Evolutionary conservation across 2,113 vertebrate species (phyloP), one percentile per base, ranked within the genome.

Genomic region (Falco punctatus): DNA sequence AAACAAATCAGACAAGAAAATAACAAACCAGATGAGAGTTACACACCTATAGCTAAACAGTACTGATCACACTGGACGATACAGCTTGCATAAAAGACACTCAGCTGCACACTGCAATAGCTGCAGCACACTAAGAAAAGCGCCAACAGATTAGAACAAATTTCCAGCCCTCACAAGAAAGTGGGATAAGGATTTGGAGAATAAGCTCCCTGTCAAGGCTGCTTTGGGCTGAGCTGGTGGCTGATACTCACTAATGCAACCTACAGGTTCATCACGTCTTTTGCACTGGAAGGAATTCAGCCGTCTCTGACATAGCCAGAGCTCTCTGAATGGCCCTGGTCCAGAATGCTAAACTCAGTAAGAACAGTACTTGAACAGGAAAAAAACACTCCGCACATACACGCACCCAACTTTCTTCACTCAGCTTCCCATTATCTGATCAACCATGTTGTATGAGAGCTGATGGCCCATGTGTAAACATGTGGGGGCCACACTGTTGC

Each of bases 401-500:
- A 61, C n/a, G 20, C 13, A 5, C 19, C 52, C 49, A 66, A 57
- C 5, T 44, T 81, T n/a, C 48, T 32, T 80, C 27, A 64, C 48
- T 65, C 18, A 6, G 12, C 44, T 86, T 86, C 32, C 48, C 52
- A 64, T 5, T 59, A 79, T 44, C 46, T 17, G 38, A 87, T 51
- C 30, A 77, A 57, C 54, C 42, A 10, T 18, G 28, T n/a, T 33
- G 28, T 52, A 72, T 0, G 1, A 87, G 48, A 94, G 61, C 35
- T 72, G 18, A 12, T 89, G 69, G n/a, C 19, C 70, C 7, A 2
- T 2, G 4, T 59, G 52, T 44, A 71, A 89, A 81, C 28, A 35
- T 1, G 5, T 2, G 3, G 33, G 19, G 52, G 17, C 5, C 61
- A 67, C 54, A 48, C 35, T 0, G 0, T 28, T 51, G 14, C 27